phyloP scores from a whole-genome alignment of 2,888 invertebrate species.

The Tetranychus piercei region DNA sequence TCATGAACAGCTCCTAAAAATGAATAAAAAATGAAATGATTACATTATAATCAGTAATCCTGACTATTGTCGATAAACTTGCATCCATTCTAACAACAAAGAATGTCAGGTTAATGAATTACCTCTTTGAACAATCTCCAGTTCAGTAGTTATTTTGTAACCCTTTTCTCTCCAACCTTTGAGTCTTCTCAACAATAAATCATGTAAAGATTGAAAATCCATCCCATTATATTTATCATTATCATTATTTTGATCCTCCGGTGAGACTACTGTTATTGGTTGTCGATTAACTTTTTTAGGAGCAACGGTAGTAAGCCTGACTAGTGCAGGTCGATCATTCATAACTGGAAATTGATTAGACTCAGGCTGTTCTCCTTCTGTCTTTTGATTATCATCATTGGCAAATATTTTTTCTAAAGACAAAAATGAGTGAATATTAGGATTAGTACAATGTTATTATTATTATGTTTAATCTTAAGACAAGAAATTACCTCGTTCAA shows the following conservation, averaged over 20 bases:
- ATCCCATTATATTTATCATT: not conserved
- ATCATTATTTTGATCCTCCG: not conserved
- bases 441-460: not conserved
- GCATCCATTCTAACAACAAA: not conserved
- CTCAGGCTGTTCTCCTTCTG: not conserved
- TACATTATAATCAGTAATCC: not conserved
- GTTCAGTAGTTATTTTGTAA: conserved; percentile 26
- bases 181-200: not conserved
- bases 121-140: conserved; percentile 24
- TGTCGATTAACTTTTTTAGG: not conserved
- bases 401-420: conserved; percentile 14
- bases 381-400: not conserved
- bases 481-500: conserved; percentile 23
- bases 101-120: too few species aligned
- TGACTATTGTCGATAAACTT: not conserved
- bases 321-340: not conserved
- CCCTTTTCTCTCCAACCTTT: conserved; percentile 27
- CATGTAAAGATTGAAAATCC: not conserved
- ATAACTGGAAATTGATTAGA: not conserved
- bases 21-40: not conserved
- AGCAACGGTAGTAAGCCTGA: not conserved
- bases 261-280: not conserved
- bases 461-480: not conserved
- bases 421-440: not conserved
- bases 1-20: not conserved